phyloP scores from a whole-genome alignment of 2,797 vertebrate species.

The Antennarius maculatus region DNA sequence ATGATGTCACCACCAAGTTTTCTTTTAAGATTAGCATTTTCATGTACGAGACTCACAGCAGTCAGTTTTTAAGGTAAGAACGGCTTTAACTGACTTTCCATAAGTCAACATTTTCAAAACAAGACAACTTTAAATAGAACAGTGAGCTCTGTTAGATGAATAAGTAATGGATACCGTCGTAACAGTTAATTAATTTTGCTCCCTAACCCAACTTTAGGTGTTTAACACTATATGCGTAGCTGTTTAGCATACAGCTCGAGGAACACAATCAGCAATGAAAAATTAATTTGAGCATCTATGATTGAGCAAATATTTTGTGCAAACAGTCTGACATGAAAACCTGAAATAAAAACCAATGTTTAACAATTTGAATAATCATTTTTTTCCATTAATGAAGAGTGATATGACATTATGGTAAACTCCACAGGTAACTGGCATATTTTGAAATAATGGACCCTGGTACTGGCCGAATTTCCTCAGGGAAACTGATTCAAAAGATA shows the following conservation, averaged over 20 bases:
- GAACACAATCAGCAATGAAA: slow-evolving; percentile 17
- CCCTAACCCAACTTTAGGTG: neutral
- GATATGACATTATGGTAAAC: slow-evolving; percentile 28
- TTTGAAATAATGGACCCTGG: slow-evolving; percentile 67
- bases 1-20: slow-evolving; percentile 20
- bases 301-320: slow-evolving; percentile 30
- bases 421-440: slow-evolving; percentile 10
- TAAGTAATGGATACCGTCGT: slow-evolving; percentile 1
- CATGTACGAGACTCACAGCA: slow-evolving; percentile 3
- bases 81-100: neutral
- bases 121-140: slow-evolving; percentile 3
- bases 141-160: slow-evolving; percentile 1
- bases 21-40: slow-evolving; percentile 25
- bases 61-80: neutral
- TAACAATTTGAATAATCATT: slow-evolving; percentile 7
- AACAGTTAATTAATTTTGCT: neutral
- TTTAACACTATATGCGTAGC: slow-evolving; percentile 5
- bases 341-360: slow-evolving; percentile 10
- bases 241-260: slow-evolving; percentile 34
- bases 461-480: slow-evolving; percentile 58
- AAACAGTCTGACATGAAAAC: slow-evolving; percentile 20
- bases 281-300: slow-evolving; percentile 1
- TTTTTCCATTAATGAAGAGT: slow-evolving; percentile 21
- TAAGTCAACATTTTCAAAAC: slow-evolving; percentile 18
- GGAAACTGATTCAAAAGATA: slow-evolving; percentile 49